Evolutionary conservation across 2,888 invertebrate genomes (phyloP), one percentile per base, ranked within the genome.

Genomic region (Sinelater perroti): DNA sequence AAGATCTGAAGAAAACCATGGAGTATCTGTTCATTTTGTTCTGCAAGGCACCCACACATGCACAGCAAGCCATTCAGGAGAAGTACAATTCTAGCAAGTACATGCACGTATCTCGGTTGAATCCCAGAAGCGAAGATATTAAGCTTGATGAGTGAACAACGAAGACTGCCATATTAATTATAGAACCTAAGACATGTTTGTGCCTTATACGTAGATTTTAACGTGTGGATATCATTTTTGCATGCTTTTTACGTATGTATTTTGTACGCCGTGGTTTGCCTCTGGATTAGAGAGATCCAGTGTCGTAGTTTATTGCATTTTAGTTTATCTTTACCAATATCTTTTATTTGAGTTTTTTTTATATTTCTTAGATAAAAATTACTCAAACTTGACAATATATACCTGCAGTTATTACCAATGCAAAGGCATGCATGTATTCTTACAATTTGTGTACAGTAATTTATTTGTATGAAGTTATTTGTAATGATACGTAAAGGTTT

Each of bases 11-110:
- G 62, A 79, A 83, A 11, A 88, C 91, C 63, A 80, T 93, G 51
- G 78, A 83, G 18, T 83, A 87, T 70, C 81, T 95, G 56, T 85
- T 86, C 54, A 82, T 85, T 67, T 85, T 91, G 8, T 93, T 92
- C 74, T 75, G 80, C 42, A 85, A 85, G 70, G 89, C 92, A 2
- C 75, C 83, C 4, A 80, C 78, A 30, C 82, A 87, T 66, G 84
- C 86, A 28, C 93, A 95, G 74, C 91, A 91, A 75, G 93, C 95
- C 40, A 90, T 95, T 63, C 86, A 87, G 64, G 95, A 95, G 73
- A 97, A 96, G 80, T 97, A 94, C 81, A 91, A 88, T 77, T 81
- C 79, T 66, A 85, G 82, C 75, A 90, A 90, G 86, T 90, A 70
- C 60, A 64, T 75, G 55, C 73, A 75, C 47, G 77, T 78, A 0